phyloP scores from a whole-genome alignment of 2,113 vertebrate species.

The Platanista minor region DNA sequence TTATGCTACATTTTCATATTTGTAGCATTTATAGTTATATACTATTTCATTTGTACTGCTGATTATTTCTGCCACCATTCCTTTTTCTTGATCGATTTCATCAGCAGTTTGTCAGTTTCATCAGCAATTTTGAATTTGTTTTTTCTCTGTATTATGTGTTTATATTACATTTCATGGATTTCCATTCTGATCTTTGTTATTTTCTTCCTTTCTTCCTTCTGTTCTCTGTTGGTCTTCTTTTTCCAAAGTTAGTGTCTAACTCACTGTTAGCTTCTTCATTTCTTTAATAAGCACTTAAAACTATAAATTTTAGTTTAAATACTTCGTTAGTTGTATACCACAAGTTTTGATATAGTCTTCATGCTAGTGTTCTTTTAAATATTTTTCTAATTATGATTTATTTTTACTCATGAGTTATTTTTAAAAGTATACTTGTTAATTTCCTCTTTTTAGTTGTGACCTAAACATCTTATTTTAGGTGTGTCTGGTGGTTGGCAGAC shows the following conservation, averaged over 20 bases:
- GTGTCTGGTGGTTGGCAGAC: neutral
- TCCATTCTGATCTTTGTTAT: neutral
- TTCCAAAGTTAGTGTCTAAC: neutral
- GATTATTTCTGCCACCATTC: neutral
- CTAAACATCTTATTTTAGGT: neutral
- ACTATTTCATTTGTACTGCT: neutral
- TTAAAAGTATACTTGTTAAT: neutral
- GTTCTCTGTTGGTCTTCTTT: neutral
- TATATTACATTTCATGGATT: neutral
- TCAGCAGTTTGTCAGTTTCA: neutral
- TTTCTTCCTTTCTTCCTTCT: neutral
- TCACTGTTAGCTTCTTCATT: neutral
- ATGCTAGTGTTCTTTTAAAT: neutral
- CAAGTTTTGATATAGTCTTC: neutral
- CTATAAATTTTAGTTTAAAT: neutral
- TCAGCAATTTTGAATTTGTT: neutral
- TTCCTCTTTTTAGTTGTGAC: neutral
- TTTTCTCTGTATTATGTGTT: neutral
- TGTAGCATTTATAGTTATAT: neutral
- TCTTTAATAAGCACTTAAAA: neutral
- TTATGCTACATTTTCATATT: neutral
- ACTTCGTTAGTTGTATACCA: neutral
- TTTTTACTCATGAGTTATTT: neutral
- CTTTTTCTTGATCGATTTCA: neutral
- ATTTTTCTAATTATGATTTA: neutral